Evolutionary conservation across 92 coral and sea anemone species (phyloP).

Genomic region (Pocillopora meandrina): DNA sequence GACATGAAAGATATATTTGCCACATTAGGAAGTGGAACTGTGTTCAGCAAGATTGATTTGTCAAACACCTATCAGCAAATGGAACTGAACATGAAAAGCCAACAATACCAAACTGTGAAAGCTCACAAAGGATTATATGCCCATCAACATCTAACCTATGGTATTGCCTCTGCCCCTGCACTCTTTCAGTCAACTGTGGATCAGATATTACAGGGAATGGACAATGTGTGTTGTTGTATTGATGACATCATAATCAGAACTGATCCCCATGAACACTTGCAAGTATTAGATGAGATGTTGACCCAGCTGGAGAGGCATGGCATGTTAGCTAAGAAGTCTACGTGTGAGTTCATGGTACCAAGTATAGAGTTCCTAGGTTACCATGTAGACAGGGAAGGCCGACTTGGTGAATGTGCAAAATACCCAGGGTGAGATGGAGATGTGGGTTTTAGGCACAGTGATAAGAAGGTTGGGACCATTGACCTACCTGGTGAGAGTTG

Average conservation of each 20-base stretch:
- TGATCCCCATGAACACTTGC: constrained; percentile 47
- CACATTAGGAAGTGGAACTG: constrained; percentile 57
- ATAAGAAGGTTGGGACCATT: constrained; percentile 43
- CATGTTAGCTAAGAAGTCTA: constrained; percentile 29
- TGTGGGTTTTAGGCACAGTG: constrained; percentile 50
- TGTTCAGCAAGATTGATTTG: constrained; percentile 61
- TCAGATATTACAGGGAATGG: constrained; percentile 38
- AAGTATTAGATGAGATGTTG: constrained; percentile 46
- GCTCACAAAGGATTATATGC: constrained; percentile 51
- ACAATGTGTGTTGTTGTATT: constrained; percentile 28
- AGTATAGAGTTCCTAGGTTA: constrained; percentile 50
- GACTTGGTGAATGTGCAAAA: constrained; percentile 50
- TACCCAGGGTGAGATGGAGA: constrained; percentile 45
- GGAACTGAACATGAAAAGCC: constrained; percentile 40
- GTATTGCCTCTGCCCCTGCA: constrained; percentile 45
- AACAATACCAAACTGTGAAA: constrained; percentile 40
- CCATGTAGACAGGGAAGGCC: constrained; percentile 36
- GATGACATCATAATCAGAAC: constrained; percentile 55
- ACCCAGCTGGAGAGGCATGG: constrained; percentile 46
- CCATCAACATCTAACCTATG: constrained; percentile 52
- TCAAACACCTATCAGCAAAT: constrained; percentile 61
- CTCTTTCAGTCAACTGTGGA: constrained; percentile 47
- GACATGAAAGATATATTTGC: constrained; percentile 62
- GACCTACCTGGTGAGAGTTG: constrained; percentile 41
- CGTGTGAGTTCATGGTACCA: constrained; percentile 59